Base-by-base conservation (phyloP, 2,888 invertebrate species). In the Chydorus sphaericus region DNA sequence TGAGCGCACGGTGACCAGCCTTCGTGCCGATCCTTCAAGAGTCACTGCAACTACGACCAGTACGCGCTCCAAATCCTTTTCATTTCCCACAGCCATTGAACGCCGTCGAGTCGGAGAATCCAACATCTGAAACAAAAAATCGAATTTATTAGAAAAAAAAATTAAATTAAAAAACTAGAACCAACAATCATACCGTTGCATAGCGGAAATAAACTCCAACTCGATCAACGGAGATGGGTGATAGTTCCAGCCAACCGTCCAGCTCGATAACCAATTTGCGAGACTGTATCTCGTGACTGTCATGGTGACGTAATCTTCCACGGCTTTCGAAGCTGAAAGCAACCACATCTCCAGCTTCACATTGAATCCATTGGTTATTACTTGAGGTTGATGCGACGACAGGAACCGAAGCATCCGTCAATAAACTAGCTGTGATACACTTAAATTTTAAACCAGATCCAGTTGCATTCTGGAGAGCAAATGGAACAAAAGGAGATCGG, bases 191-290 rank as follows among this genome's bases (percentile, higher is more conserved):
- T 14, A 60, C 61, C 56, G 64, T 69, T 0, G 81, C 79, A 60
- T 80, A 78, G n/a, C 89, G 73, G 68, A 96, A 97, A 73, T 85
- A 97, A 44, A 87, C 80, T 2, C 97, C 97, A 23, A 96, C 94
- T 69, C 88, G 83, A 71, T 98, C 97, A 1, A 98, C 88, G 8
- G 92, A 88, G 16, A 98, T 85, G 1, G 96, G 91, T 62, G 83
- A 81, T 53, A 90, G 80, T 33, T 79, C 74, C 61, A 82, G 78
- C 92, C 94, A 97, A 54, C 91, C 92, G 62, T 90, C 86, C 23
- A 97, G 83, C 55, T 85, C 78, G 37, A 96, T 85, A 38, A 83
- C 79, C 60, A 98, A 77, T 70, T 93, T 92, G 73, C 92, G 91
- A 65, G 87, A 78, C 64, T 81, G 77, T 62, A 83, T 75, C 65